phyloP scores from a whole-genome alignment of 2,888 invertebrate genomes.

The Coelogynopora nodosa region DNA sequence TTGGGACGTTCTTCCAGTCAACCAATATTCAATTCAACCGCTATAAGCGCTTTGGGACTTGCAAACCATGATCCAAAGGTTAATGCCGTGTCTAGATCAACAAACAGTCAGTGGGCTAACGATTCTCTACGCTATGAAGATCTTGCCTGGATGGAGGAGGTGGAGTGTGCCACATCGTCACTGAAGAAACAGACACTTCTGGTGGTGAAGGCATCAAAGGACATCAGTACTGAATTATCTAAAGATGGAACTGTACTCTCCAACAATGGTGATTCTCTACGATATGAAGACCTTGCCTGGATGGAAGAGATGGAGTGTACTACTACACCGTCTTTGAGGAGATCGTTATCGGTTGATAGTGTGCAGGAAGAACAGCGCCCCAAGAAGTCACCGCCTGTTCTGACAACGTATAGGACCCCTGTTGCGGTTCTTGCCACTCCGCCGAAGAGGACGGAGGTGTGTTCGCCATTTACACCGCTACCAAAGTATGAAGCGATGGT shows the following conservation, averaged over 20 bases:
- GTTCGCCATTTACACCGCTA: constrained; percentile 64
- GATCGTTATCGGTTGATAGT: neutral
- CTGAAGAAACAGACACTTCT: neutral
- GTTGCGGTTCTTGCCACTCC: neutral
- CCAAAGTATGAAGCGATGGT: constrained; percentile 64
- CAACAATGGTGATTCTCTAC: neutral
- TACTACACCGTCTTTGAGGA: neutral
- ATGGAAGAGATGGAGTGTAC: neutral
- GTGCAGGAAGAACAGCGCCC: neutral
- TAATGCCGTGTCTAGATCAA: neutral
- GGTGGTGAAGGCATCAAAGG: neutral
- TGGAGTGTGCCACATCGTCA: neutral
- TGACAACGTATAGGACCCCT: neutral
- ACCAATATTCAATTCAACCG: neutral
- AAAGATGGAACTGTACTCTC: neutral
- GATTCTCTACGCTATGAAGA: neutral
- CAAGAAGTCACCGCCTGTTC: neutral
- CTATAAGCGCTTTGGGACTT: neutral
- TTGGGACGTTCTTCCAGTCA: neutral
- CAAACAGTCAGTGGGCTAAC: neutral
- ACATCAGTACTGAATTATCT: neutral
- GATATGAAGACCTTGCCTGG: neutral
- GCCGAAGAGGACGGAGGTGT: neutral
- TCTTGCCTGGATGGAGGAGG: neutral
- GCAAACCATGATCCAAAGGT: neutral